Evolutionary conservation across 2,113 vertebrate genomes (phyloP).

Genomic region (Turnix velox): DNA sequence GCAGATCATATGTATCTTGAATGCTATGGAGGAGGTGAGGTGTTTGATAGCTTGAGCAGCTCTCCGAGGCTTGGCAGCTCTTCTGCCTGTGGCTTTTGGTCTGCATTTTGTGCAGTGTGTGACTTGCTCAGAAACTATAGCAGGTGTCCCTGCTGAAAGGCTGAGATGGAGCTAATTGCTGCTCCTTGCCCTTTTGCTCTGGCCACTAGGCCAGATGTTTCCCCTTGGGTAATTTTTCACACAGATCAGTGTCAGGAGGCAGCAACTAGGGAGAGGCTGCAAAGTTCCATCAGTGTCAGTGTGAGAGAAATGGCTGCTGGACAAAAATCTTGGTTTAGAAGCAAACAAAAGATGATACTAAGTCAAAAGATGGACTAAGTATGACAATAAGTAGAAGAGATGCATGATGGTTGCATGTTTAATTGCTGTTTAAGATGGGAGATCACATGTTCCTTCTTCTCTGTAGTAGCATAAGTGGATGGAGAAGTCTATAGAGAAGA

Average conservation of each 20-base stretch:
- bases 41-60: not conserved
- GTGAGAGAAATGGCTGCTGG: not conserved
- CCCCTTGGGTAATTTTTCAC: not conserved
- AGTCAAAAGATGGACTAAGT: not conserved
- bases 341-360: not conserved
- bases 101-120: not conserved
- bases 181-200: not conserved
- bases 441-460: not conserved
- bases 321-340: not conserved
- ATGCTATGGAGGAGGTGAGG: not conserved
- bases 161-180: not conserved
- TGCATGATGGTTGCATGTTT: rapidly evolving
- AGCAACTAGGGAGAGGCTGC: not conserved
- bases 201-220: not conserved
- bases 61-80: not conserved
- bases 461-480: not conserved
- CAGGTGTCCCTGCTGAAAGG: not conserved
- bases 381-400: rapidly evolving
- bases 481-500: not conserved
- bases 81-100: not conserved
- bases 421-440: not conserved
- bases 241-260: not conserved
- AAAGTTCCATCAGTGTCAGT: not conserved
- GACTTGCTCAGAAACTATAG: not conserved
- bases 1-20: not conserved